phyloP scores from a whole-genome alignment of 2,113 vertebrate genomes.

The Pipa parva region DNA sequence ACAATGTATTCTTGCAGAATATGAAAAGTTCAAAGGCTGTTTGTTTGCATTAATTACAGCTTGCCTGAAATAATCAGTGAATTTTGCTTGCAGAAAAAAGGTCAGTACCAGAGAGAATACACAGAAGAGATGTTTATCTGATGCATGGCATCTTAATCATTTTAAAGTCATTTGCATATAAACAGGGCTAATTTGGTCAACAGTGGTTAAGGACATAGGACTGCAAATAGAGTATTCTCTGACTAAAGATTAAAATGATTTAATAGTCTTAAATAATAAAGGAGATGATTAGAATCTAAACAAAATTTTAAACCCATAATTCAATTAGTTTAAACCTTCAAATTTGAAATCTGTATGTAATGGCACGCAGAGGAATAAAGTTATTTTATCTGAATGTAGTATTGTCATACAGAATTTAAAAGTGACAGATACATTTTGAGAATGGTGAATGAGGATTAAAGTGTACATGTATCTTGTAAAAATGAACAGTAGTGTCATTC shows the following conservation, averaged over 20 bases:
- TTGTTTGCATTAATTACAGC: slow-evolving; percentile 34
- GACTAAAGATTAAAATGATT: neutral
- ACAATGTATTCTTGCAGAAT: slow-evolving; percentile 16
- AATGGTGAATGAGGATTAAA: too few relatives aligned
- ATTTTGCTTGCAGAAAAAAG: slow-evolving; percentile 22
- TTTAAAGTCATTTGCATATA: slow-evolving; percentile 10
- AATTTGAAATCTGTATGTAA: too few relatives aligned
- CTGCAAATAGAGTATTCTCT: neutral
- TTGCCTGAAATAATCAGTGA: slow-evolving; percentile 16
- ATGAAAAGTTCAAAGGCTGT: slow-evolving; percentile 27
- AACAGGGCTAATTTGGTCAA: slow-evolving; percentile 12
- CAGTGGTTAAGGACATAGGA: slow-evolving; percentile 2
- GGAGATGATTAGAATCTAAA: neutral
- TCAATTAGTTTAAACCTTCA: too few relatives aligned
- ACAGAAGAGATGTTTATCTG: slow-evolving; percentile 12
- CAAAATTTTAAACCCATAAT: neutral
- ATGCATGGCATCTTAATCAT: neutral
- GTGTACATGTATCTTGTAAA: too few relatives aligned
- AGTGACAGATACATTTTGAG: too few relatives aligned
- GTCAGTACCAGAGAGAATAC: slow-evolving; percentile 11
- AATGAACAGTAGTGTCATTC: too few relatives aligned
- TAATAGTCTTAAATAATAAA: neutral
- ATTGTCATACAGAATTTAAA: too few relatives aligned
- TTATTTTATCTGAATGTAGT: too few relatives aligned
- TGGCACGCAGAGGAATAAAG: too few relatives aligned